Conservation (phyloP, 2,797 vertebrate genomes). For the Oryzias dopingdopingensis region DNA sequence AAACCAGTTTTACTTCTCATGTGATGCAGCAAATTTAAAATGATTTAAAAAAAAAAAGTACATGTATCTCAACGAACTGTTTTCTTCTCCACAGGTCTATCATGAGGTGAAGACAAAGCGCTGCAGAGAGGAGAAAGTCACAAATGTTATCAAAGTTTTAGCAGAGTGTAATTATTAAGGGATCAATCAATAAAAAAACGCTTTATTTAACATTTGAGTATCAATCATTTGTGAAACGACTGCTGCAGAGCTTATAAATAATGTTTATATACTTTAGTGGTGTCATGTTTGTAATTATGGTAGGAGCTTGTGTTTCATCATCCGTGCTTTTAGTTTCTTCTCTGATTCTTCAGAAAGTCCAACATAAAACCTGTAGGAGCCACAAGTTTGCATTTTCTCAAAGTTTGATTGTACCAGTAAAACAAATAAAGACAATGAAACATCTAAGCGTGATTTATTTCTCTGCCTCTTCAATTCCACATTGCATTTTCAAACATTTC, state of each 20-base stretch:
- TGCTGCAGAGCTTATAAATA: conserved; percentile 56
- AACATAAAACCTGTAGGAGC: neutral
- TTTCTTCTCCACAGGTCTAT: conserved; percentile 62
- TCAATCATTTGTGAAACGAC: conserved; percentile 24
- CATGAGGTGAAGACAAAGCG: conserved; percentile 49
- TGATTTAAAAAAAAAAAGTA: neutral
- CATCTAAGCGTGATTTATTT: conserved; percentile 16
- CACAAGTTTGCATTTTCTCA: conserved; percentile 1
- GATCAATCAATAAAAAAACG: conserved; percentile 44
- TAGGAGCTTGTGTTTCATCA: conserved; percentile 19
- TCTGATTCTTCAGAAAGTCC: neutral
- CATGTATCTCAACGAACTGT: neutral
- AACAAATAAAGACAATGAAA: conserved; percentile 54
- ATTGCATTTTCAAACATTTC: conserved; percentile 16
- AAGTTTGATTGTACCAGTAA: conserved; percentile 22
- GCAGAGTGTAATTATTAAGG: conserved; percentile 21
- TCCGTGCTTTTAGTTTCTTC: conserved; percentile 23
- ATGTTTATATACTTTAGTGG: conserved; percentile 60
- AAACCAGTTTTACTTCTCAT: too few relatives aligned
- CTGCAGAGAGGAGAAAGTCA: conserved; percentile 12
- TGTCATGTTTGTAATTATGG: conserved; percentile 29
- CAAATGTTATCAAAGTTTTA: neutral
- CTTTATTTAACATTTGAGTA: conserved; percentile 32
- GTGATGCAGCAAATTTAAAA: neutral
- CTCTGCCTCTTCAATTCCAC: neutral